Conservation (phyloP, 2,113 vertebrate species). For the Ctenodactylus gundi region DNA sequence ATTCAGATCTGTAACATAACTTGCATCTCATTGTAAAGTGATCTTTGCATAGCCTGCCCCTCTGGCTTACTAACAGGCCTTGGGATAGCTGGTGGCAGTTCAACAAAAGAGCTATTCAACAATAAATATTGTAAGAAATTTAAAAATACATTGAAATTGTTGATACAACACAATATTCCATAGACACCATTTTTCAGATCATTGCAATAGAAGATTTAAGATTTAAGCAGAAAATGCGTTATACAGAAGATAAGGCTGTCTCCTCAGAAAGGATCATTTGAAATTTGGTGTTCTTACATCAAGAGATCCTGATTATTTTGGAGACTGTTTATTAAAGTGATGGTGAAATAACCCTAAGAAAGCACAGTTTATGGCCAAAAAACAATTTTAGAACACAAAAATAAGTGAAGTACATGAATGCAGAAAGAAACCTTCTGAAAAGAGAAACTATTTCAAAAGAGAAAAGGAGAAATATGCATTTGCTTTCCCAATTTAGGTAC, state of each 20-base stretch:
- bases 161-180: background rate
- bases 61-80: too few relatives aligned
- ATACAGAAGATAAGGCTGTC: background rate
- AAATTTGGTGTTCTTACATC: background rate
- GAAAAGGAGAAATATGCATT: background rate
- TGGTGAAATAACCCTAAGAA: background rate
- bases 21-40: too few relatives aligned
- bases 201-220: background rate
- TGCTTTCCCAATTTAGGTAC: background rate
- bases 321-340: background rate
- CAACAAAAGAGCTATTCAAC: background rate
- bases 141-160: background rate
- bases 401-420: background rate
- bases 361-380: background rate
- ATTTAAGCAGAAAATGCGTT: background rate
- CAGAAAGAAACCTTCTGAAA: conserved; percentile 7
- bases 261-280: background rate
- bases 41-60: too few relatives aligned
- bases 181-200: background rate
- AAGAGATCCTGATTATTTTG: background rate
- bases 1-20: too few relatives aligned
- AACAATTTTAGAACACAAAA: conserved; percentile 11
- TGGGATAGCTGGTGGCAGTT: too few relatives aligned
- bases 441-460: conserved; percentile 17
- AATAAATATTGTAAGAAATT: background rate